phyloP scores from a whole-genome alignment of 2,888 invertebrate genomes.

The Ennomos quercinarius region DNA sequence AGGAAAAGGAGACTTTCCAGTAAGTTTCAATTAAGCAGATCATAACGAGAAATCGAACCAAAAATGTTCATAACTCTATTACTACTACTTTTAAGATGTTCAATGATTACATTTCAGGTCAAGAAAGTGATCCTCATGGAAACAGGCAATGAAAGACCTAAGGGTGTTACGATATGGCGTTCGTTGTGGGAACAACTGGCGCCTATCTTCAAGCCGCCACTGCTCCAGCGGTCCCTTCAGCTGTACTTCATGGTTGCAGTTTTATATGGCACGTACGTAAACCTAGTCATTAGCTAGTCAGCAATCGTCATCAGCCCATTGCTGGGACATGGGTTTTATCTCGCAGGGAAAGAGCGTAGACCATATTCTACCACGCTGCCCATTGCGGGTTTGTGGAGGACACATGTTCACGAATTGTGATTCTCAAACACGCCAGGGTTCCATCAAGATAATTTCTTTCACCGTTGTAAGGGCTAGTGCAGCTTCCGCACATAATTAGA shows the following conservation, averaged over 20 bases:
- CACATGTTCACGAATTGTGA: too few relatives aligned
- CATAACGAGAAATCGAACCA: too few relatives aligned
- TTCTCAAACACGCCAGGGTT: too few relatives aligned
- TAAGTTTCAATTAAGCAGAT: constrained; percentile 1
- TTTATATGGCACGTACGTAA: constrained; percentile 85
- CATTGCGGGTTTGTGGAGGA: too few relatives aligned
- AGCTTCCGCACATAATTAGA: too few relatives aligned
- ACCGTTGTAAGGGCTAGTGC: too few relatives aligned
- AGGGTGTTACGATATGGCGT: constrained; percentile 55
- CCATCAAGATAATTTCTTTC: too few relatives aligned
- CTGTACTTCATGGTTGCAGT: constrained; percentile 82
- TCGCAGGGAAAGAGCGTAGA: too few relatives aligned
- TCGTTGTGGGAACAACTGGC: constrained; percentile 80
- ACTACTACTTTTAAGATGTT: not conserved
- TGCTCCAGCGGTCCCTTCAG: constrained; percentile 75
- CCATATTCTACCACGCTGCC: too few relatives aligned
- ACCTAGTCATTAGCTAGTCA: not conserved
- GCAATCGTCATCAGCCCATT: too few relatives aligned
- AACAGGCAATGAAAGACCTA: constrained; percentile 39
- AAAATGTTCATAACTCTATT: too few relatives aligned
- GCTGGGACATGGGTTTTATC: too few relatives aligned
- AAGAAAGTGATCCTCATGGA: constrained; percentile 51
- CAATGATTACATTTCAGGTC: constrained; percentile 43
- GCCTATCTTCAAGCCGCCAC: constrained; percentile 78
- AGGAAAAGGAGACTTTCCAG: constrained; percentile 27